Conservation (phyloP, 2,797 vertebrate species). For the Gymnothorax javanicus region DNA sequence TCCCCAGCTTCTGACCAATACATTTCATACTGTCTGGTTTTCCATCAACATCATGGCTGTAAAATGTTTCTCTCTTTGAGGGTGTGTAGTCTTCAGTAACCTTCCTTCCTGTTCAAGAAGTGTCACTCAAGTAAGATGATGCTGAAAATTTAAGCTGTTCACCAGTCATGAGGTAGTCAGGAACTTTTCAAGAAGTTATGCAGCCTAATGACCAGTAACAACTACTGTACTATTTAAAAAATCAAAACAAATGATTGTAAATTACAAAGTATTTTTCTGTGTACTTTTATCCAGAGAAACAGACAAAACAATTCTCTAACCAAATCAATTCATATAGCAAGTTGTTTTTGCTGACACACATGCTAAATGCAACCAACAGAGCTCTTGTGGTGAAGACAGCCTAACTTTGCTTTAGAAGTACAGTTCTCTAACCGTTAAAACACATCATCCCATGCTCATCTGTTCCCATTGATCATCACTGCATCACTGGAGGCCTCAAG, state of each 20-base stretch:
- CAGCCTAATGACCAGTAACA: too few relatives aligned
- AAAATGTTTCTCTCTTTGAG: background rate
- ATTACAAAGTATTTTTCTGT: background rate
- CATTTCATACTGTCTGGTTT: background rate
- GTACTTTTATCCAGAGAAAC: background rate
- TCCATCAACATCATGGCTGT: background rate
- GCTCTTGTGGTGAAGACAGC: background rate
- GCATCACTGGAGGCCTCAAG: background rate
- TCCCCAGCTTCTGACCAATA: background rate
- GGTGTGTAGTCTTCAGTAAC: background rate
- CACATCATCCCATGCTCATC: background rate
- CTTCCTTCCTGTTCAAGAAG: background rate
- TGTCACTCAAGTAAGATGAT: background rate
- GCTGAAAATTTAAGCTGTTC: background rate
- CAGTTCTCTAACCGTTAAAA: background rate
- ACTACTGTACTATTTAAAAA: background rate
- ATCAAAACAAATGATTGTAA: background rate
- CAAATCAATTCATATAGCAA: conserved; percentile 2
- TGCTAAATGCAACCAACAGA: background rate
- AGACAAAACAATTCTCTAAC: background rate
- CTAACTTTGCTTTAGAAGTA: background rate
- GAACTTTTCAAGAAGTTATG: background rate
- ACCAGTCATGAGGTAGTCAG: background rate
- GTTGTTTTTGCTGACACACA: background rate
- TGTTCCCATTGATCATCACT: background rate